Base-by-base conservation (phyloP, 2,113 vertebrate species). In the Emydura subglobosa region DNA sequence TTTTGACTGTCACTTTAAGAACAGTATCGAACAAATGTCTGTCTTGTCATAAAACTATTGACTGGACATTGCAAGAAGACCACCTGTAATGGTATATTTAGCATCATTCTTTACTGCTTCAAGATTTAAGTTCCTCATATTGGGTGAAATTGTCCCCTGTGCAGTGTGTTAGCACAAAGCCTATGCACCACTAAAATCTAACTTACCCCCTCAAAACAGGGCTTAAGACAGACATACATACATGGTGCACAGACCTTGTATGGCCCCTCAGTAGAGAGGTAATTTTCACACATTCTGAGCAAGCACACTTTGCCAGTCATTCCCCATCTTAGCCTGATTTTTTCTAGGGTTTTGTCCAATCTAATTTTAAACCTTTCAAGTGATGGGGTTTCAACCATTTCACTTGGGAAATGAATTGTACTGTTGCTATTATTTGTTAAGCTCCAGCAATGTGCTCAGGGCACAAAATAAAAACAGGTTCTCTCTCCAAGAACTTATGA, bases 1-100 rank as follows among this genome's bases (percentile, higher is more conserved):
- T 94, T 92, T 94, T 74, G 81, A 6, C 78, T 82, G 50, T 1
- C 27, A 14, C 79, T 95, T 83, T 54, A 93, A 93, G 85, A 93
- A 82, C 44, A 91, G 53, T 88, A 84, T 83, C 85, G 9, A 50
- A 94, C 13, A 92, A 87, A 90, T 74, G 0, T 82, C 34, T 79
- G 82, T 31, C 49, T 92, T 79, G 80, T 90, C 85, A 49, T 83
- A 94, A 65, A 91, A 91, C 21, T 7, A 13, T 90, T 87, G 79
- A 51, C 1, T 86, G 84, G 83, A 96, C 91, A 80, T 27, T 86
- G 49, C 34, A 83, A 85, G 22, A 51, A 74, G 7, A 90, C 57
- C 19, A 57, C 61, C 59, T 39, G 55, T 92, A 94, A 94, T 90
- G 34, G 91, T 87, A 87, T 44, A 22, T 0, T 0, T 21, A 83